Base-by-base conservation (phyloP, 1,140 invertebrate species). In the Argopecten irradians region DNA sequence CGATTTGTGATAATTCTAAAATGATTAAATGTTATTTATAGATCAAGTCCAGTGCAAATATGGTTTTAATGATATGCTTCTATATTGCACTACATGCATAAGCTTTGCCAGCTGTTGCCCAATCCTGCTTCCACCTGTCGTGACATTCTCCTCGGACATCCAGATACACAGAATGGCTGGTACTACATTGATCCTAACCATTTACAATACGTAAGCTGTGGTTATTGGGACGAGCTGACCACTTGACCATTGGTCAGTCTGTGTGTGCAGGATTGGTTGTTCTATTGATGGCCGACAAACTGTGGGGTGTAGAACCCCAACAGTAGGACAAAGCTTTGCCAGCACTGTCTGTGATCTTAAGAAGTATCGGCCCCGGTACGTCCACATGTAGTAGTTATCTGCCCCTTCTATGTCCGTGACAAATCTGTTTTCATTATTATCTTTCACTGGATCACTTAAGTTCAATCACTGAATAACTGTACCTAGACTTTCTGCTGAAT, bases 111-210 rank as follows among this genome's bases (percentile, higher is more conserved):
- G n/a, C n/a, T n/a, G n/a, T n/a, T n/a, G n/a, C n/a, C n/a, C n/a
- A 97, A 97, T 95, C 98, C 98, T 9, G 97, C 96, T 0, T 96
- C 97, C 35, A 97, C 97, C 0, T 98, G 98, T 93, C 97, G 96
- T 89, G 98, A 98, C 95, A 95, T 98, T 14, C 97, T 97, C 91
- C 97, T 97, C 88, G 97, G 97, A 13, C 97, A 98, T 95, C 96
- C 97, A 0, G 96, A 97, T 88, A 97, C 97, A 83, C 96, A 97
- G 93, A 97, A 98, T 94, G 98, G 97, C 86, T 98, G 97, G 97
- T 98, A 98, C 93, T 98, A 98, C 98, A 97, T 98, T 89, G 98
- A 98, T 95, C 98, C 98, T 3, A 98, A 98, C 93, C 95, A 39
- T 39, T 5, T 5, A 28, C 55, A 71, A 7, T 16, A 71, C 28